Evolutionary conservation across 2,797 vertebrate species (phyloP).

Genomic region (Botia almorhae): DNA sequence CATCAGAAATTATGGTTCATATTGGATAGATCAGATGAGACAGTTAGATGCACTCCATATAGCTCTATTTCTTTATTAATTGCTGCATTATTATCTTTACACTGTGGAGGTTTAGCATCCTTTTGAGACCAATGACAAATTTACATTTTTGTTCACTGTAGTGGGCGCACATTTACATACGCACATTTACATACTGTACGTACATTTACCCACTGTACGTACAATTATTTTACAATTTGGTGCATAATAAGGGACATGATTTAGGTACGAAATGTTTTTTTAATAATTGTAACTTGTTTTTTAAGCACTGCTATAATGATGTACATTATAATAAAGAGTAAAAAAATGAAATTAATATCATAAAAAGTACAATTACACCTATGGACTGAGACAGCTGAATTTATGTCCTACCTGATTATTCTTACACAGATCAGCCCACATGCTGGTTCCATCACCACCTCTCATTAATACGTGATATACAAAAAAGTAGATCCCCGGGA

Average conservation of each 20-base stretch:
- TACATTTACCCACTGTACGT: too few species aligned
- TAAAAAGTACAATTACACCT: background rate
- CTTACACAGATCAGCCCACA: constrained; percentile 98
- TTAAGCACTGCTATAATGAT: background rate
- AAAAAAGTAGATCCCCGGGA: constrained; percentile 98
- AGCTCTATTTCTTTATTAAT: too few species aligned
- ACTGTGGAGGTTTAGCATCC: too few species aligned
- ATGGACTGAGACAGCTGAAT: background rate
- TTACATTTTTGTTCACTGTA: too few species aligned
- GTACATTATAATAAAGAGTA: background rate
- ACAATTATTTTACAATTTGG: background rate
- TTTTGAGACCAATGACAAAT: too few species aligned
- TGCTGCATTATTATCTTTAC: too few species aligned
- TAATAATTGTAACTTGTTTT: background rate
- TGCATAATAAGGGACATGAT: background rate
- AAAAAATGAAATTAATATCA: background rate
- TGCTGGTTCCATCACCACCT: constrained; percentile 95
- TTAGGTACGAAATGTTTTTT: too few species aligned
- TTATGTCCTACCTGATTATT: constrained; percentile 89
- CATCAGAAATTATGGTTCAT: background rate
- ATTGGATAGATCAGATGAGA: background rate
- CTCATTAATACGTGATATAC: constrained; percentile 98
- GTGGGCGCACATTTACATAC: too few species aligned
- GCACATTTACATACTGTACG: too few species aligned
- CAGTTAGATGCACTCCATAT: too few species aligned